Conservation (phyloP, 2,797 vertebrate genomes). For the Macrochelys suwanniensis region DNA sequence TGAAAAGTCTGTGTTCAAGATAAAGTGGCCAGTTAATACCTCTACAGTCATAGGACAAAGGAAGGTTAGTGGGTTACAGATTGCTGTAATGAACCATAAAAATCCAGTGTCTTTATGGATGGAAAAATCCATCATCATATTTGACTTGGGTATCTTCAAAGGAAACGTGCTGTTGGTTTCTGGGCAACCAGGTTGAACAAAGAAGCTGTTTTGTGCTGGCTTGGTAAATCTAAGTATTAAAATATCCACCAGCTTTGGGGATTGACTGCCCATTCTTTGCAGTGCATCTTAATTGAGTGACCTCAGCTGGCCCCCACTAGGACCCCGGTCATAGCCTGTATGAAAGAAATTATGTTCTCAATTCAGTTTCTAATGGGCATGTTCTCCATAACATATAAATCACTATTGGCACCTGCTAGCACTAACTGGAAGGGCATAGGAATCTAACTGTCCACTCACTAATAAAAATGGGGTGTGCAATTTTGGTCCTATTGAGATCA, state of each 20-base stretch:
- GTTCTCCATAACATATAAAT: background rate
- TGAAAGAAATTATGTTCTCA: accelerated
- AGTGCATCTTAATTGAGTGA: no score
- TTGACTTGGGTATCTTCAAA: no score
- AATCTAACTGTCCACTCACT: background rate
- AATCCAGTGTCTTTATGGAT: background rate
- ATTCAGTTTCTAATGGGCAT: background rate
- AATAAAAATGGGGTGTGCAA: accelerated
- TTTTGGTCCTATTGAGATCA: background rate
- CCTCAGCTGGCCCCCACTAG: no score
- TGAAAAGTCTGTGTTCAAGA: background rate
- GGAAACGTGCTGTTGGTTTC: no score
- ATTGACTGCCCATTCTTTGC: no score
- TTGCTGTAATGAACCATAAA: background rate
- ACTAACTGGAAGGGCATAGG: background rate
- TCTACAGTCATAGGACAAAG: background rate
- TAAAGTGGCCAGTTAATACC: background rate
- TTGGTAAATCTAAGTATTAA: no score
- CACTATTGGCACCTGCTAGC: background rate
- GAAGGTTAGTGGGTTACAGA: background rate
- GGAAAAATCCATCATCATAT: no score
- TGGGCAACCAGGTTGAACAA: no score
- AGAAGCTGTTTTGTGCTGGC: no score
- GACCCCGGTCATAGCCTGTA: background rate
- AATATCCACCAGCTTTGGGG: no score